Percentiles rank a stretch among this genome's conserved stretches.
phyloP scores from a whole-genome alignment of 2,888 invertebrate species.

The Harpalus rubripes region DNA sequence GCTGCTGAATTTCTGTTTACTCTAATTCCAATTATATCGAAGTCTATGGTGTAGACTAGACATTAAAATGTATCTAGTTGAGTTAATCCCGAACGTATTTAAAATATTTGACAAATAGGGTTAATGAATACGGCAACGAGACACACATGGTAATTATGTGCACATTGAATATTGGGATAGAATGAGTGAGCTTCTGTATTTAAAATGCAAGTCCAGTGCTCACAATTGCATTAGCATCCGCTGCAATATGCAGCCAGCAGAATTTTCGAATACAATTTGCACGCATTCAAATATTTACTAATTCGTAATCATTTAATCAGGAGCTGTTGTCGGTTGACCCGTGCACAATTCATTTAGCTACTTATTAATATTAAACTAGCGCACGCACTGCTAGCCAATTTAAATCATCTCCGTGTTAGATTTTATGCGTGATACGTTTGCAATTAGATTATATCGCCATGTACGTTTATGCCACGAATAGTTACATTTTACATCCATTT shows the following conservation, averaged over 20 bases:
- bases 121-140: constrained; percentile 20
- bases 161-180: constrained; percentile 13
- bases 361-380: constrained; percentile 41
- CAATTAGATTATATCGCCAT: neutral
- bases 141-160: constrained; percentile 12
- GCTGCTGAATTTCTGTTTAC: no score
- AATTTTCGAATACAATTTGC: constrained; percentile 60
- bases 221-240: constrained; percentile 41
- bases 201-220: constrained; percentile 51
- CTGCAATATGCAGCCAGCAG: constrained; percentile 14
- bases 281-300: constrained; percentile 62
- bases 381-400: constrained; percentile 21
- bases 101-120: constrained; percentile 42
- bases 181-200: constrained; percentile 38
- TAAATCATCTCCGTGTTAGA: constrained; percentile 29
- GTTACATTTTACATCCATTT: no score
- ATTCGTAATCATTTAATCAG: constrained; percentile 60
- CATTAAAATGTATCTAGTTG: neutral
- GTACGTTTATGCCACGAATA: neutral
- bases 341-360: constrained; percentile 31
- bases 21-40: neutral
- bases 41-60: neutral
- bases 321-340: constrained; percentile 39
- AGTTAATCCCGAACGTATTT: neutral
- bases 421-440: constrained; percentile 13